A percentile compares a stretch with the other conserved stretches of the same genome.
Conservation (phyloP, 2,113 vertebrate genomes). For the Anguilla japonica region DNA sequence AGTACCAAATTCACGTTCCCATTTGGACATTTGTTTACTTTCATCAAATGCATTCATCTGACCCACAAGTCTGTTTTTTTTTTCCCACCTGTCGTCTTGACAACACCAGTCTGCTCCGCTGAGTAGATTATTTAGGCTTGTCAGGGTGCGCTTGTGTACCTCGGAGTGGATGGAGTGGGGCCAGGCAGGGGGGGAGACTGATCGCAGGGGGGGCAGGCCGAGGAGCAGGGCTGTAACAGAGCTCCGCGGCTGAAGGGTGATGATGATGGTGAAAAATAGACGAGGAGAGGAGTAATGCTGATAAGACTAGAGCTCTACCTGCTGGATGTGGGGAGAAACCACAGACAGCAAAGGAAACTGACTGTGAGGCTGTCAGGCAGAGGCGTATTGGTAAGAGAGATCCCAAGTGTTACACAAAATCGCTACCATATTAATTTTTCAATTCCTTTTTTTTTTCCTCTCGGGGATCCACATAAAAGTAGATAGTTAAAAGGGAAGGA, state of each 20-base stretch:
- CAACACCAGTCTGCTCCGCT: neutral
- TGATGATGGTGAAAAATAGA: neutral
- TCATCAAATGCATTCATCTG: neutral
- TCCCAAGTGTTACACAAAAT: neutral
- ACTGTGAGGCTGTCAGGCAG: neutral
- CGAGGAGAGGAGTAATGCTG: neutral
- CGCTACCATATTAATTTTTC: neutral
- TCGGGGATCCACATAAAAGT: neutral
- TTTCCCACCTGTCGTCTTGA: neutral
- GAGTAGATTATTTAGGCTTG: neutral
- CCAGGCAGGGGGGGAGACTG: neutral
- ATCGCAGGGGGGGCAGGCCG: neutral
- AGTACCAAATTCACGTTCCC: neutral
- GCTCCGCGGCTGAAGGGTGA: neutral
- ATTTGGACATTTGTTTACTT: neutral
- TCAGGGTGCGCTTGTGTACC: neutral
- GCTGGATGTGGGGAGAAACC: neutral
- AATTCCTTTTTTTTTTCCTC: neutral
- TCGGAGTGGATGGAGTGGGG: neutral
- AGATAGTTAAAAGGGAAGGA: neutral
- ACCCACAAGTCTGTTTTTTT: constrained; percentile 3
- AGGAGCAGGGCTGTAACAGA: neutral
- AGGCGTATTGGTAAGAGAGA: neutral
- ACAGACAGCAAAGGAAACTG: neutral
- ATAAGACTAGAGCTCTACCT: constrained; percentile 13